A percentile compares a stretch with the other conserved stretches of the same genome.
Conservation (phyloP, 2,888 invertebrate genomes). For the Entomobrya proxima region DNA sequence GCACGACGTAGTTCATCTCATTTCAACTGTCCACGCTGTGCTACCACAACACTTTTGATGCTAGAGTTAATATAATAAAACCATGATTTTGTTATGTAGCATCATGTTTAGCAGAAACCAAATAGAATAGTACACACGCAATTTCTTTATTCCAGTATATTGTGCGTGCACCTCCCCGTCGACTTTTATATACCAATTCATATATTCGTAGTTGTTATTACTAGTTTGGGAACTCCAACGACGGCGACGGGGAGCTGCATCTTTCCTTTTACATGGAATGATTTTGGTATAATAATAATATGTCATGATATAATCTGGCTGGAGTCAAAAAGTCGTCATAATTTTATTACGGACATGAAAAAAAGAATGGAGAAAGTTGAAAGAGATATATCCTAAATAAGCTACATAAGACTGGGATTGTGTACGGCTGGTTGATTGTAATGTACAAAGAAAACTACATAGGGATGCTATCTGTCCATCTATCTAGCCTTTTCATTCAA, state of each 20-base stretch:
- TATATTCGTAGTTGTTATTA: background rate
- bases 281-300: constrained; percentile 62
- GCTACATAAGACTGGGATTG: constrained; percentile 8
- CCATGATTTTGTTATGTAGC: constrained; percentile 49
- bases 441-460: constrained; percentile 4
- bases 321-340: constrained; percentile 68
- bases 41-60: constrained; percentile 25
- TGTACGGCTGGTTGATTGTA: constrained; percentile 46
- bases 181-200: constrained; percentile 30
- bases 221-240: constrained; percentile 1
- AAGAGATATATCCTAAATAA: constrained; percentile 19
- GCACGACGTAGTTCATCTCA: constrained; percentile 38
- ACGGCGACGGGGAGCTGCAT: background rate
- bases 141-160: background rate
- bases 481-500: background rate
- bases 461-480: background rate
- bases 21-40: constrained; percentile 25
- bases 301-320: constrained; percentile 60
- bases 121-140: constrained; percentile 21
- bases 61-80: constrained; percentile 59
- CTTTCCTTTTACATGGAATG: constrained; percentile 31
- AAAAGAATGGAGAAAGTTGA: constrained; percentile 24
- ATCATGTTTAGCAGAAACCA: background rate
- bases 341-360: constrained; percentile 61
- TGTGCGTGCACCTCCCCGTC: background rate